phyloP scores from a whole-genome alignment of 2,113 vertebrate species.

The Elaphurus davidianus region DNA sequence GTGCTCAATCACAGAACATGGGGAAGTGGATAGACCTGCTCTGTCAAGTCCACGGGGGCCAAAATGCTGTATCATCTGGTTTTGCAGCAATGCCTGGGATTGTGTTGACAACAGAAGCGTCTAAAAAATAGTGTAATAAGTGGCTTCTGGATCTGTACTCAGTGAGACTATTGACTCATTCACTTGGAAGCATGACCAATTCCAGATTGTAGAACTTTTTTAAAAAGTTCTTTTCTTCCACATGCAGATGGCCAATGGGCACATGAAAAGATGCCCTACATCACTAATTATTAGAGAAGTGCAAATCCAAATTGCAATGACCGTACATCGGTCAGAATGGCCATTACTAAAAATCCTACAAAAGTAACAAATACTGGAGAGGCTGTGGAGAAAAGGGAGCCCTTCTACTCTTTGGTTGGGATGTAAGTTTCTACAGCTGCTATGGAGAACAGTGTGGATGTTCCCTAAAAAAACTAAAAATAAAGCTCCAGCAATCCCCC shows the following conservation, averaged over 20 bases:
- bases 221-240: background rate
- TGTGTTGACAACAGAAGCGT: background rate
- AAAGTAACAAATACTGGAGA: background rate
- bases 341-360: background rate
- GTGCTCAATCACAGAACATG: background rate
- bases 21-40: background rate
- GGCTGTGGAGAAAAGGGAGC: background rate
- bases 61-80: background rate
- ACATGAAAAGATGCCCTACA: background rate
- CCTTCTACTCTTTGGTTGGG: background rate
- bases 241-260: background rate
- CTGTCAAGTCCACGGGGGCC: background rate
- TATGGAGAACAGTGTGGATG: background rate
- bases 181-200: background rate
- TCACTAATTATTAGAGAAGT: background rate
- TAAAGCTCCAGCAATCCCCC: background rate
- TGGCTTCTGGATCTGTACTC: background rate
- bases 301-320: background rate
- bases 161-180: background rate
- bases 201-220: background rate
- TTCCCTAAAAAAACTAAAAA: background rate
- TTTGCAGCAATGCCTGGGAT: background rate
- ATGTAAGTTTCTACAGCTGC: background rate
- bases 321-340: background rate
- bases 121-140: background rate